Conservation (phyloP, 2,888 invertebrate species). For the Loripinus fragilis region DNA sequence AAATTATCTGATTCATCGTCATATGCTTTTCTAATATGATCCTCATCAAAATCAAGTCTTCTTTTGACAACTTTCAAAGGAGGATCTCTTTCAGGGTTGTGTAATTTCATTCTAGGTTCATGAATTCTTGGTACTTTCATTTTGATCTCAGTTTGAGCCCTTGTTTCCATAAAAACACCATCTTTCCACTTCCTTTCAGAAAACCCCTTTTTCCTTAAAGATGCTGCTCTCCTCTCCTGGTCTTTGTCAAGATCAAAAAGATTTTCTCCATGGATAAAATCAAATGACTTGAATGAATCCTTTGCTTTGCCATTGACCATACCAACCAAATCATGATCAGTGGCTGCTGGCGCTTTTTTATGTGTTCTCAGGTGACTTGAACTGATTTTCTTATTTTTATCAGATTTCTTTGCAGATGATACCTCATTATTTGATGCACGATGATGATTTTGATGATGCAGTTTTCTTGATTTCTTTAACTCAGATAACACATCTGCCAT, state of each 20-base stretch:
- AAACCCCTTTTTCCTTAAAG: not conserved
- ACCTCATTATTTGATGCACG: too few species aligned
- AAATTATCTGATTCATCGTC: conserved; percentile 34
- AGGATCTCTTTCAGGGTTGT: not conserved
- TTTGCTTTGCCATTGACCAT: not conserved
- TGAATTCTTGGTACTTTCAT: not conserved
- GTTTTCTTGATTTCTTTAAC: not conserved
- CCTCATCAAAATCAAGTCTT: conserved; percentile 48
- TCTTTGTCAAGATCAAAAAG: not conserved
- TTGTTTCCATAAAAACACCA: not conserved
- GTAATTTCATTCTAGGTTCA: not conserved
- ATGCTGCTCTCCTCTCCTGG: not conserved
- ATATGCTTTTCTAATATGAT: conserved; percentile 33
- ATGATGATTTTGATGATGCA: too few species aligned
- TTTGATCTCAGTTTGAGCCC: conserved; percentile 4
- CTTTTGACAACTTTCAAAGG: conserved; percentile 48
- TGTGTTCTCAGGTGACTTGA: not conserved
- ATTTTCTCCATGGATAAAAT: conserved; percentile 12
- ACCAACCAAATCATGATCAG: not conserved
- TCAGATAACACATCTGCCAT: conserved; percentile 2
- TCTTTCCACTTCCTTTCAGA: not conserved
- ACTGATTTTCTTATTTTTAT: not conserved
- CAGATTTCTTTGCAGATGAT: too few species aligned
- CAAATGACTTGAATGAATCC: not conserved
- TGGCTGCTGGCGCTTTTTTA: not conserved